These are phyloP conservation scores for Pheosia tremula DNA, from an alignment of 2,888 invertebrate species.

Conservation along the genomic window DNA sequence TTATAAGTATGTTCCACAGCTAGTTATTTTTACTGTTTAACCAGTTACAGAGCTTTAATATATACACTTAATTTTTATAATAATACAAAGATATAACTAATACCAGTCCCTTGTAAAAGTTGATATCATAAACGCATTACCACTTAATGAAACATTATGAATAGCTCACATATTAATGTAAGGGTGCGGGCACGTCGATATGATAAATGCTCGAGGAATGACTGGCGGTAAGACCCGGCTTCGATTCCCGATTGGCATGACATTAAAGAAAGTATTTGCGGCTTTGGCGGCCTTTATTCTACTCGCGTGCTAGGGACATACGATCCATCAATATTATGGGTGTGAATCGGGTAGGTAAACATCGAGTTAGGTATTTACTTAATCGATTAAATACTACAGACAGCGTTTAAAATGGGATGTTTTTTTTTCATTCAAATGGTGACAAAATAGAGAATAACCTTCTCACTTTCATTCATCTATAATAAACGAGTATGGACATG, in stretches of 20 bases:
- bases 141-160: conserved; percentile 82
- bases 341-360: conserved; percentile 1
- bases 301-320: conserved; percentile 37
- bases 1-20: too few species aligned
- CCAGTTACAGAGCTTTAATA: too few species aligned
- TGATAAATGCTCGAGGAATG: conserved; percentile 77
- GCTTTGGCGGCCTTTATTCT: conserved; percentile 16
- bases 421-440: too few species aligned
- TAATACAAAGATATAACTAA: conserved; percentile 22
- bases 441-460: too few species aligned
- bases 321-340: conserved; percentile 51
- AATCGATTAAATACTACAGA: not conserved
- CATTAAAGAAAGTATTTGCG: conserved; percentile 53
- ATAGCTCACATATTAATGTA: conserved; percentile 70
- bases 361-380: conserved; percentile 1
- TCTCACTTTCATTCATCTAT: too few species aligned
- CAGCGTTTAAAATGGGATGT: not conserved
- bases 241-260: conserved; percentile 68
- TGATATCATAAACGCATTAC: conserved; percentile 70
- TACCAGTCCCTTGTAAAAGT: conserved; percentile 40
- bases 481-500: too few species aligned
- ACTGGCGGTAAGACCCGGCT: conserved; percentile 68
- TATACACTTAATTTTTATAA: not conserved
- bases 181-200: conserved; percentile 74
- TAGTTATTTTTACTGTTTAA: too few species aligned